Evolutionary conservation across 2,113 vertebrate genomes (phyloP).

Genomic region (Larimichthys crocea): DNA sequence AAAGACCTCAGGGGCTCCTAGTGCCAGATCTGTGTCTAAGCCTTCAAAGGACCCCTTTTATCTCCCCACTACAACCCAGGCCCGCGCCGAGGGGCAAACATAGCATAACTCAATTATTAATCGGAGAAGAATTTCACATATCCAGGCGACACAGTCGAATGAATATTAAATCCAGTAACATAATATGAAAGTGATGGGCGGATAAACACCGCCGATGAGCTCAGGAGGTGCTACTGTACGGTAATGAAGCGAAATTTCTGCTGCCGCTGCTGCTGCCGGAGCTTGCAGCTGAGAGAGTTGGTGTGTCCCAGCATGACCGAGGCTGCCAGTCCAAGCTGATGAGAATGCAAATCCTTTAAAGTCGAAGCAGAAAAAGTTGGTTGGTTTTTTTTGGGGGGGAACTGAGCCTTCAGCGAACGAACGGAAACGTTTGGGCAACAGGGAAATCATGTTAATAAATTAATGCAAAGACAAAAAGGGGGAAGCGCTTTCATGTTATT

Average conservation of each 20-base stretch:
- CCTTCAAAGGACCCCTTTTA: slow-evolving; percentile 81
- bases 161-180: slow-evolving; percentile 74
- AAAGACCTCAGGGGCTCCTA: slow-evolving; percentile 79
- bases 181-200: slow-evolving; percentile 59
- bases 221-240: slow-evolving; percentile 52
- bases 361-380: slow-evolving; percentile 15
- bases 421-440: slow-evolving; percentile 26
- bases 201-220: slow-evolving; percentile 72
- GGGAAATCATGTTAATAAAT: slow-evolving; percentile 29
- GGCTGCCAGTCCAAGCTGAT: not conserved
- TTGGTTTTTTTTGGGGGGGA: not conserved
- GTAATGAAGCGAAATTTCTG: slow-evolving; percentile 22
- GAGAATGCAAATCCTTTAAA: slow-evolving; percentile 18
- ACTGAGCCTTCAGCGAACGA: slow-evolving; percentile 20
- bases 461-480: slow-evolving; percentile 30
- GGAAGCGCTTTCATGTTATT: slow-evolving; percentile 40
- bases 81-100: slow-evolving; percentile 67
- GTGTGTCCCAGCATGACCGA: slow-evolving; percentile 12
- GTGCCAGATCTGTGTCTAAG: slow-evolving; percentile 77
- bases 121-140: slow-evolving; percentile 71
- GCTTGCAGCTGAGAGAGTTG: not conserved
- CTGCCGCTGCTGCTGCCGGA: not conserved
- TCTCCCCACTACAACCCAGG: slow-evolving; percentile 63
- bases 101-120: slow-evolving; percentile 80
- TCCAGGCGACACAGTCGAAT: slow-evolving; percentile 43